Evolutionary conservation across 1,140 invertebrate genomes (phyloP).

Genomic region (Drosophila ercepeae): DNA sequence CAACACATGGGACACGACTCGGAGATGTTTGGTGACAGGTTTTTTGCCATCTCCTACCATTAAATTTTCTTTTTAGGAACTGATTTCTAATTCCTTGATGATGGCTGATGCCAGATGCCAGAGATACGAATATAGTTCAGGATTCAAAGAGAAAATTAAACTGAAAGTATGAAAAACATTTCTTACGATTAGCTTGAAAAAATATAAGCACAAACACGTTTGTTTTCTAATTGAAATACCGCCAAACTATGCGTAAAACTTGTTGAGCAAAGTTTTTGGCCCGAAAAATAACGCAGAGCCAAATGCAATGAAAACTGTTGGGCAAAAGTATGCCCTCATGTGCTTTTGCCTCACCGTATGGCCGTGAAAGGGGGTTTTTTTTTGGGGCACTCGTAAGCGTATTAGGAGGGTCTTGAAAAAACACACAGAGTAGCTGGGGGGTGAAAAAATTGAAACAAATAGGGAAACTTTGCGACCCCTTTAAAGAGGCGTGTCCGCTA

Average conservation of each 20-base stretch:
- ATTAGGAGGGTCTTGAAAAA: slow-evolving; percentile 31
- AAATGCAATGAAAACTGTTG: slow-evolving; percentile 53
- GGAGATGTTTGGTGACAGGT: slow-evolving; percentile 5
- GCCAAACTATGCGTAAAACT: slow-evolving; percentile 63
- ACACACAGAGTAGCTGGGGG: neutral
- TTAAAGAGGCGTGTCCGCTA: slow-evolving; percentile 14
- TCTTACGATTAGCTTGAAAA: neutral
- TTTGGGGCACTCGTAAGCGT: slow-evolving; percentile 30
- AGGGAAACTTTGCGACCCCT: slow-evolving; percentile 10
- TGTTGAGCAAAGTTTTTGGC: slow-evolving; percentile 45
- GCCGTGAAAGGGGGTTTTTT: slow-evolving; percentile 23
- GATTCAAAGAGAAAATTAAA: neutral
- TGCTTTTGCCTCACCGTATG: slow-evolving; percentile 6
- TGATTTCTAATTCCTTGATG: neutral
- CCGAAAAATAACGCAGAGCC: slow-evolving; percentile 17
- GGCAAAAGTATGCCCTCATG: slow-evolving; percentile 12
- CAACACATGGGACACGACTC: slow-evolving; percentile 31
- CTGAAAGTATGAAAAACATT: neutral
- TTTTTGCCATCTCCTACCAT: neutral
- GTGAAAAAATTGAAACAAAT: slow-evolving; percentile 47
- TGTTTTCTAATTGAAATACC: slow-evolving; percentile 64
- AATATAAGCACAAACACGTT: neutral
- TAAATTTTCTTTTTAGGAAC: neutral
- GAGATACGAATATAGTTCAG: neutral
- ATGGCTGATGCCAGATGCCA: neutral